Evolutionary conservation across 2,113 vertebrate species (phyloP).

Genomic region (Solenodon paradoxus): DNA sequence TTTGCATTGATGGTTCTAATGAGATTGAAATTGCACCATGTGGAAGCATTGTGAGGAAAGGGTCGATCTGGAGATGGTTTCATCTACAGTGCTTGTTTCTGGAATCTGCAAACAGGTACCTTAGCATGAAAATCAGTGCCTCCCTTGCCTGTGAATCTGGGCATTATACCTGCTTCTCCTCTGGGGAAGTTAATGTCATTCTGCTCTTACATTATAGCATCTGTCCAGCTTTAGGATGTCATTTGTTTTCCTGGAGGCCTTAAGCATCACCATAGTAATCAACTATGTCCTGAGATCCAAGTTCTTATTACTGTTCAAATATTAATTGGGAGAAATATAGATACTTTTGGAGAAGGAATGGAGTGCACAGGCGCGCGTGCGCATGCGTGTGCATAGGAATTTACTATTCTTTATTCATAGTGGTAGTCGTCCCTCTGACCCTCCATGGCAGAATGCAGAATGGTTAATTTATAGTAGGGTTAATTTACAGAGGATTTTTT

Average conservation of each 20-base stretch:
- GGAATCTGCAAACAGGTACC: not conserved
- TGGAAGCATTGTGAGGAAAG: not conserved
- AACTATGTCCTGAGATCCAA: not conserved
- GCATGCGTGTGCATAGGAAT: not conserved
- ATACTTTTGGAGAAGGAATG: not conserved
- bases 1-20: not conserved
- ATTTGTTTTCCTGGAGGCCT: not conserved
- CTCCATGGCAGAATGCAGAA: not conserved
- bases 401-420: not conserved
- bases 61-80: not conserved
- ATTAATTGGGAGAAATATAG: constrained; percentile 12
- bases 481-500: not conserved
- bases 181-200: not conserved
- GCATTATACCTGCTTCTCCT: not conserved
- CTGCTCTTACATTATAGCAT: not conserved
- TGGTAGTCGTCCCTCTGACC: not conserved
- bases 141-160: not conserved
- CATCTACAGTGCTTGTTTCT: not conserved
- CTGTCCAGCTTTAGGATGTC: not conserved
- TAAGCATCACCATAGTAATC: not conserved
- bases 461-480: not conserved
- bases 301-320: not conserved
- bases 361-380: not conserved
- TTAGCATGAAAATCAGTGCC: not conserved
- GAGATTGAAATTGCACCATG: not conserved